Conservation (phyloP, 2,797 vertebrate genomes). For the Tadarida brasiliensis region DNA sequence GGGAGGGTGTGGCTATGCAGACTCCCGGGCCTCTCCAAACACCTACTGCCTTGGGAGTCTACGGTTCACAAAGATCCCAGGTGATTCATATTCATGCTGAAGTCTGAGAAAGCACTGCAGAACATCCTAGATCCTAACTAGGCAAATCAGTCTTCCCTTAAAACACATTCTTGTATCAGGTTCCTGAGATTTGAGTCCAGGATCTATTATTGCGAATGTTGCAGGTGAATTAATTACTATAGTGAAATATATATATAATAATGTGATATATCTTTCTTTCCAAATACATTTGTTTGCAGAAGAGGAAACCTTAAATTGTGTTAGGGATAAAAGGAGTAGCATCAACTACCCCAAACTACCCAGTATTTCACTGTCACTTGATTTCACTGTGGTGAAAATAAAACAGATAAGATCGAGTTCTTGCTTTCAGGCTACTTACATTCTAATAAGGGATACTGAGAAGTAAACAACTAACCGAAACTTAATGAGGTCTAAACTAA, state of each 20-base stretch:
- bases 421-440: background rate
- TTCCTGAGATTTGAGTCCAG: background rate
- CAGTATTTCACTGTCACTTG: background rate
- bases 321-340: background rate
- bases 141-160: background rate
- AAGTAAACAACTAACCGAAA: background rate
- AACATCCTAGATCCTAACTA: background rate
- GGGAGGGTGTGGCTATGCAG: background rate
- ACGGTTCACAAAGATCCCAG: background rate
- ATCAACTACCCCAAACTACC: background rate
- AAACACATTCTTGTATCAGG: background rate
- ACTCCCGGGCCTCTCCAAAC: background rate
- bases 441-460: background rate
- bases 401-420: background rate
- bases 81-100: background rate
- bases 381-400: background rate
- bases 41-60: background rate
- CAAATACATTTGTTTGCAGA: constrained; percentile 37
- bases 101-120: background rate
- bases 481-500: background rate
- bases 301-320: background rate
- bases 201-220: background rate
- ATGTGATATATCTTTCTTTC: background rate
- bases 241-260: background rate
- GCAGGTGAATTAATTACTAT: background rate